Percentiles rank a stretch among this genome's conserved stretches.
phyloP scores from a whole-genome alignment of 2,113 vertebrate genomes.

The Phaetusa simplex region DNA sequence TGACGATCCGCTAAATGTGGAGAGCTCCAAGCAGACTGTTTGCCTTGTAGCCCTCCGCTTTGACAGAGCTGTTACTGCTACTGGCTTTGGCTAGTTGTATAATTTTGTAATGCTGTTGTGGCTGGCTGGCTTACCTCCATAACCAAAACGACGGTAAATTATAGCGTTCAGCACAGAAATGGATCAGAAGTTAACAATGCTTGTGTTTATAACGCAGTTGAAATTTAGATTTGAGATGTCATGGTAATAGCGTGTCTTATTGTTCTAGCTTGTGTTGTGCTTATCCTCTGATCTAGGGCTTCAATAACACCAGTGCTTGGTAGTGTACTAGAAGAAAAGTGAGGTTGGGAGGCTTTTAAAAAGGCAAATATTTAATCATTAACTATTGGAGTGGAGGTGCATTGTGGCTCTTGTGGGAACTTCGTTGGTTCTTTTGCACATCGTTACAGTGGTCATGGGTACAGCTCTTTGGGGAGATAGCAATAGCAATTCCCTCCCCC shows the following conservation, averaged over 20 bases:
- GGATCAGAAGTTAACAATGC: conserved; percentile 18
- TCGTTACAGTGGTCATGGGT: neutral
- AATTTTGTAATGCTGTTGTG: conserved; percentile 16
- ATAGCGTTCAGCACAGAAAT: conserved; percentile 5
- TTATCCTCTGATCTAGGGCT: neutral
- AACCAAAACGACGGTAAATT: conserved; percentile 55
- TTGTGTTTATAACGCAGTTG: neutral
- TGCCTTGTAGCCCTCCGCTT: neutral
- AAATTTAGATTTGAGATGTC: neutral
- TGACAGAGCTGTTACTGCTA: neutral
- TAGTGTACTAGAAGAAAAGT: neutral
- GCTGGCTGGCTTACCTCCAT: conserved; percentile 29
- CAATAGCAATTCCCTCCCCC: no score
- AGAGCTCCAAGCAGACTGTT: neutral
- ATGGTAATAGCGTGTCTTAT: neutral
- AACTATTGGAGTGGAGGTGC: neutral
- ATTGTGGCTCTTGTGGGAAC: neutral
- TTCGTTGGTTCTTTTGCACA: neutral
- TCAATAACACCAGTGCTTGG: neutral
- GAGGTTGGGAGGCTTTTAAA: neutral
- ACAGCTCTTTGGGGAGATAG: neutral
- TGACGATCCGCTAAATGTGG: neutral
- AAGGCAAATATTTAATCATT: neutral
- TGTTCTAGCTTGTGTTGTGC: neutral
- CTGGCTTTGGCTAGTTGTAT: conserved; percentile 5